Evolutionary conservation across 2,797 vertebrate genomes (phyloP).

Genomic region (Premnoplex brunnescens): DNA sequence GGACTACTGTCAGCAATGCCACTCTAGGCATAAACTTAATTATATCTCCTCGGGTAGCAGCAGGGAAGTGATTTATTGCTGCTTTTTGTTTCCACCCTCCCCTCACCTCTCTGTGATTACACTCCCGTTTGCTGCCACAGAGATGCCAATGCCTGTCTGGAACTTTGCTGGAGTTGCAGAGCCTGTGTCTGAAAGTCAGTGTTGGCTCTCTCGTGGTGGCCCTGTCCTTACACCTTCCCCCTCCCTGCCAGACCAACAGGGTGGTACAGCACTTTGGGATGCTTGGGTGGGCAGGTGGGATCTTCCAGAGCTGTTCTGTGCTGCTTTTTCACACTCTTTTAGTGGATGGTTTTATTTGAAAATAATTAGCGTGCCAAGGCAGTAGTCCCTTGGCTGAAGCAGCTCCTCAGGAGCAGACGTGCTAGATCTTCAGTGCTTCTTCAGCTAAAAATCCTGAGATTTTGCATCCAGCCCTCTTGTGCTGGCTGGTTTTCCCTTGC

Average conservation of each 20-base stretch:
- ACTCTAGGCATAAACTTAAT: slow-evolving; percentile 60
- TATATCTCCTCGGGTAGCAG: slow-evolving; percentile 52
- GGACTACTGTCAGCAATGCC: slow-evolving; percentile 33
- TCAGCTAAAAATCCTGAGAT: neutral
- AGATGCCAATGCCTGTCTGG: neutral
- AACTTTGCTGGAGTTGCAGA: neutral
- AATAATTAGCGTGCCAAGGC: neutral
- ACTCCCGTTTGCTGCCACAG: neutral
- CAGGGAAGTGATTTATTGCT: slow-evolving; percentile 61
- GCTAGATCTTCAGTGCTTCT: neutral
- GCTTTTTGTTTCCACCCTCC: slow-evolving; percentile 41
- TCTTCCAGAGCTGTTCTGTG: accelerated
- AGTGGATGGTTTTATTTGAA: neutral
- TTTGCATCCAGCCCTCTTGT: neutral
- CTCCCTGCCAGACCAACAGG: accelerated
- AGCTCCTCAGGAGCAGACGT: neutral
- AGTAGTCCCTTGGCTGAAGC: neutral
- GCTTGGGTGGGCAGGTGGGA: neutral
- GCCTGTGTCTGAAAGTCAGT: accelerated
- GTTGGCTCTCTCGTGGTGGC: neutral
- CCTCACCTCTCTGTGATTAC: slow-evolving; percentile 28
- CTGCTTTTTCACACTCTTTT: accelerated
- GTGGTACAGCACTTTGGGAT: accelerated
- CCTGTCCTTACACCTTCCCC: neutral
- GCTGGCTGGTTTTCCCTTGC: neutral